phyloP scores from a whole-genome alignment of 2,797 vertebrate genomes.

The Pristis pectinata region DNA sequence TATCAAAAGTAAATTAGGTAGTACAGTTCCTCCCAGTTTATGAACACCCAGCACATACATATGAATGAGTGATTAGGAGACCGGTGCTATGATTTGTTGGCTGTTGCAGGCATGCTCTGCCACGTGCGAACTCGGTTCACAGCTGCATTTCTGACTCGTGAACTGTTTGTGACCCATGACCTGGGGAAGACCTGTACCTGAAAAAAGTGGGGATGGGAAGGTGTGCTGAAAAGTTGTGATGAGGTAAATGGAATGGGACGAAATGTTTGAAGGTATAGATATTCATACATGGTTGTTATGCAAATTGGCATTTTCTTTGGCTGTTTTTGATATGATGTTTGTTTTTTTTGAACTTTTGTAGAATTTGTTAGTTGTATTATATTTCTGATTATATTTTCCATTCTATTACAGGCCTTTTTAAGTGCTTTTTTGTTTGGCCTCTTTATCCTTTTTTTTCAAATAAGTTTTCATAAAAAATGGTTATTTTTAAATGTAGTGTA shows the following conservation, averaged over 20 bases:
- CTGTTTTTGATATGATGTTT: background rate
- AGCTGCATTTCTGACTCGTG: too few species aligned
- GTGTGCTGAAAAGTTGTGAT: too few species aligned
- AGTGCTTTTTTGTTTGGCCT: background rate
- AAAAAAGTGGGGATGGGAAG: background rate
- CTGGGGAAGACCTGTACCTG: too few species aligned
- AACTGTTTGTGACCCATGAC: too few species aligned
- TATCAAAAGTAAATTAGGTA: background rate
- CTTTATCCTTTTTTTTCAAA: background rate
- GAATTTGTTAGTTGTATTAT: background rate
- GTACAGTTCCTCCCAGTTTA: too few species aligned
- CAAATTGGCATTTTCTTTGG: background rate
- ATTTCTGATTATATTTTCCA: background rate
- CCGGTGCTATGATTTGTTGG: too few species aligned
- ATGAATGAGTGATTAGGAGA: too few species aligned
- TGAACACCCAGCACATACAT: too few species aligned
- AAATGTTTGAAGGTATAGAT: background rate
- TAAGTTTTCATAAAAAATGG: background rate
- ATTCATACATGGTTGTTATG: background rate
- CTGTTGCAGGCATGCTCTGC: too few species aligned
- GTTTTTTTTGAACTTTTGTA: background rate
- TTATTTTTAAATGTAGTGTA: too few species aligned
- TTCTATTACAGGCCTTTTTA: background rate
- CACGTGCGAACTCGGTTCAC: too few species aligned
- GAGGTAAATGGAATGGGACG: background rate